Conservation (phyloP, 2,113 vertebrate species). For the Orientallactaga bullata region DNA sequence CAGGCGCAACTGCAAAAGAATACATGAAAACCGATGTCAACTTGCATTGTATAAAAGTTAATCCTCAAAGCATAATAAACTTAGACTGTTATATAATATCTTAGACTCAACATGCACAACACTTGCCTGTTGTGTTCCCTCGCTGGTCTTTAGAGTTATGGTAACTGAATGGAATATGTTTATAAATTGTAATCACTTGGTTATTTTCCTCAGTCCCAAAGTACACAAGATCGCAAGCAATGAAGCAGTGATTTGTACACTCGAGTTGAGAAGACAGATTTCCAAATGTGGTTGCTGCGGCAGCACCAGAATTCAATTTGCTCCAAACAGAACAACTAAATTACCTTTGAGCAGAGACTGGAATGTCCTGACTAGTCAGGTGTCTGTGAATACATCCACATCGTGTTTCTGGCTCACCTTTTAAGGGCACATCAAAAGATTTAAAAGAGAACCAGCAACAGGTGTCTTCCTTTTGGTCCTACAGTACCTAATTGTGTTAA, state of each 20-base stretch:
- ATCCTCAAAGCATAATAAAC: background rate
- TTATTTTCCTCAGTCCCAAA: background rate
- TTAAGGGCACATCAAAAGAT: slow-evolving; percentile 38
- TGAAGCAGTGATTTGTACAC: slow-evolving; percentile 63
- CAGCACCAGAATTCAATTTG: slow-evolving; percentile 60
- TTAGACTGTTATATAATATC: background rate
- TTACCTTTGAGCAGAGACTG: slow-evolving; percentile 37
- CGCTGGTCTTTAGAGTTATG: slow-evolving; percentile 26
- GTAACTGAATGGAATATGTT: slow-evolving; percentile 42
- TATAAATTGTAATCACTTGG: slow-evolving; percentile 51
- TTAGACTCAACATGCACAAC: background rate
- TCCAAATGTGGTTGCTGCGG: slow-evolving; percentile 13
- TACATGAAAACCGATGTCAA: slow-evolving; percentile 31
- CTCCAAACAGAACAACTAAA: slow-evolving; percentile 63
- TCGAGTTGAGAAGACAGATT: slow-evolving; percentile 34
- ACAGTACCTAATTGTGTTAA: slow-evolving; percentile 50
- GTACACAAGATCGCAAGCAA: slow-evolving; percentile 54
- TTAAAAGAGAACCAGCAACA: slow-evolving; percentile 34
- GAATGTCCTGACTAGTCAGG: slow-evolving; percentile 16
- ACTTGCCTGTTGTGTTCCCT: background rate
- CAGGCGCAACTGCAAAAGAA: slow-evolving; percentile 64
- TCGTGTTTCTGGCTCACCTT: slow-evolving; percentile 28
- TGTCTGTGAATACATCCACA: slow-evolving; percentile 45
- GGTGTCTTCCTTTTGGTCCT: slow-evolving; percentile 24
- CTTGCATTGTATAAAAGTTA: slow-evolving; percentile 29